Conservation (phyloP, 2,113 vertebrate species). For the Embiotoca jacksoni region DNA sequence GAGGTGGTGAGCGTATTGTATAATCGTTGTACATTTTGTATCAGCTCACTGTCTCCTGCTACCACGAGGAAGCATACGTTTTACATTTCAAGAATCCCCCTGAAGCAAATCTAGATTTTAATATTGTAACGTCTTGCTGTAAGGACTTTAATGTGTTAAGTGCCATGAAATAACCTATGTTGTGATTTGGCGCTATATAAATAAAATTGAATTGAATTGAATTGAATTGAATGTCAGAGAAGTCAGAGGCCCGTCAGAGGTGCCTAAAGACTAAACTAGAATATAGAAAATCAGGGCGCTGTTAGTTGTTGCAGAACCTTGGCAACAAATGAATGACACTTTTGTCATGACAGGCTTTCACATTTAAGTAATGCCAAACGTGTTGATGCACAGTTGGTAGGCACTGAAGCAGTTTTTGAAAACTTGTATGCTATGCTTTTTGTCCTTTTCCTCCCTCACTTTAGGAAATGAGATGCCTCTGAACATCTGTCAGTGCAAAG, state of each 20-base stretch:
- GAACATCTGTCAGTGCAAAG: constrained; percentile 67
- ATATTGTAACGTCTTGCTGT: too few relatives aligned
- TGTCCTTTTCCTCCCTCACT: constrained; percentile 48
- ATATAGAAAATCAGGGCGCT: constrained; percentile 17
- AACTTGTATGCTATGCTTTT: constrained; percentile 30
- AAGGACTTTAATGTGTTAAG: too few relatives aligned
- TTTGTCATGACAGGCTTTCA: constrained; percentile 37
- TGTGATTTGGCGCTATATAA: too few relatives aligned
- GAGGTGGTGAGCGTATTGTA: constrained; percentile 1
- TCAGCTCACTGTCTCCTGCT: neutral
- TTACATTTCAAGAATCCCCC: constrained; percentile 7
- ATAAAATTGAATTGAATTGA: neutral
- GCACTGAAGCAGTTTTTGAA: constrained; percentile 47
- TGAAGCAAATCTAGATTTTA: neutral
- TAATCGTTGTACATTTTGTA: constrained; percentile 21
- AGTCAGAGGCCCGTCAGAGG: constrained; percentile 22
- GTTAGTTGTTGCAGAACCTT: constrained; percentile 37
- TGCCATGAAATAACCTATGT: too few relatives aligned
- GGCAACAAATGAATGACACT: constrained; percentile 1
- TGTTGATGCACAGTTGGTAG: constrained; percentile 43
- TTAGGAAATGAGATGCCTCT: constrained; percentile 68
- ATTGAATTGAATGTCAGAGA: constrained; percentile 4
- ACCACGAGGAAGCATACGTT: neutral
- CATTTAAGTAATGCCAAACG: constrained; percentile 38
- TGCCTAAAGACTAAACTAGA: neutral